Evolutionary conservation across 2,113 vertebrate genomes (phyloP).

Genomic region (Chlamydotis undulata): DNA sequence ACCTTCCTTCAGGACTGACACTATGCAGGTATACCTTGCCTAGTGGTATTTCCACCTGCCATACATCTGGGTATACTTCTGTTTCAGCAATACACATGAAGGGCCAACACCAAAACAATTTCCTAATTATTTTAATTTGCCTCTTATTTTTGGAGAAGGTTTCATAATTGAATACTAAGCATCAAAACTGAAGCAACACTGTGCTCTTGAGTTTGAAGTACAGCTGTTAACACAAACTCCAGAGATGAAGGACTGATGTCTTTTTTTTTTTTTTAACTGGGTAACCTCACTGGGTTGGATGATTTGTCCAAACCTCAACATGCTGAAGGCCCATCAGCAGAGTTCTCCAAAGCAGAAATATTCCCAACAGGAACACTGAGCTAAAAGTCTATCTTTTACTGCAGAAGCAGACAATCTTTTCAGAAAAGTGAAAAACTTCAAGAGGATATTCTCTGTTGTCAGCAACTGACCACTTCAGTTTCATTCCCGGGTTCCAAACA

Average conservation of each 20-base stretch:
- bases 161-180: conserved; percentile 23
- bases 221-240: neutral
- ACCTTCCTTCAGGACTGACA: neutral
- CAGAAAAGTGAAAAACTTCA: neutral
- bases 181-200: conserved; percentile 1
- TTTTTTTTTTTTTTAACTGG: neutral
- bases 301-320: neutral
- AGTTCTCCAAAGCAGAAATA: neutral
- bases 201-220: conserved; percentile 14
- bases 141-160: neutral
- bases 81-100: neutral
- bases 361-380: neutral
- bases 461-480: neutral
- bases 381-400: neutral
- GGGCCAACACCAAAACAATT: neutral
- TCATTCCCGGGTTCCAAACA: neutral
- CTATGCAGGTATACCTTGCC: neutral
- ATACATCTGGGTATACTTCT: neutral
- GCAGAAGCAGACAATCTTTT: neutral
- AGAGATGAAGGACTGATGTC: neutral
- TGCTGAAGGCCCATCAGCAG: neutral
- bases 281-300: neutral
- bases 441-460: neutral
- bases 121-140: conserved; percentile 36
- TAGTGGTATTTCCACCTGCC: neutral